phyloP scores from a whole-genome alignment of 92 coral and sea anemone species.

The Diadumene lineata region DNA sequence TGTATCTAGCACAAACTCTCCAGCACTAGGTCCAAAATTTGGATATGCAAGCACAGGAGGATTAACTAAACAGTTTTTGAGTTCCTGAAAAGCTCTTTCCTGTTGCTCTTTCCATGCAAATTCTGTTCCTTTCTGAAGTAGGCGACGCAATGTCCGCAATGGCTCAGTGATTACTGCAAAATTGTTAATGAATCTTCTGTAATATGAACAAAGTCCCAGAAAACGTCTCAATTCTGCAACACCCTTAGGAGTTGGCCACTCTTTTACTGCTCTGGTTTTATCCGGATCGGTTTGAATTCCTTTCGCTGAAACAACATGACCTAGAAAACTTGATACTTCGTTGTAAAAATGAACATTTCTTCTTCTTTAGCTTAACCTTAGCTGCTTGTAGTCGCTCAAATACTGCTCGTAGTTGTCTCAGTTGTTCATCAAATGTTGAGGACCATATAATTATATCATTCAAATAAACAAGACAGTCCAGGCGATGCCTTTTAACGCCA shows the following conservation, averaged over 20 bases:
- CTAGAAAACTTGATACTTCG: constrained; percentile 35
- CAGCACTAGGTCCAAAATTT: no score
- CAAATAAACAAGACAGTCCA: constrained; percentile 43
- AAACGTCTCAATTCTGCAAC: constrained; percentile 51
- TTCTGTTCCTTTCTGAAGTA: no score
- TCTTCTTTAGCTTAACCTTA: constrained; percentile 51
- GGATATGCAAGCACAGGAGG: no score
- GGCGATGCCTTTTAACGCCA: constrained; percentile 31
- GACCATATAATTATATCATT: constrained; percentile 51
- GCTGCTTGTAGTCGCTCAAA: constrained; percentile 52
- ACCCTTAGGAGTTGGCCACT: constrained; percentile 51
- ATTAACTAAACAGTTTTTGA: no score
- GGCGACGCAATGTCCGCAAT: no score
- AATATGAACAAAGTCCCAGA: constrained; percentile 56
- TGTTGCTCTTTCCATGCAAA: no score
- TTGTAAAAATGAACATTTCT: constrained; percentile 53
- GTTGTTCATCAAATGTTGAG: constrained; percentile 39
- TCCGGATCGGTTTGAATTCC: constrained; percentile 58
- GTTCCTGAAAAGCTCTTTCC: no score
- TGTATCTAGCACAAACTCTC: no score
- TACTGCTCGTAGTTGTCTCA: constrained; percentile 31
- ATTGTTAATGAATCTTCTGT: constrained; percentile 37
- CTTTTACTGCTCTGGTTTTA: constrained; percentile 34
- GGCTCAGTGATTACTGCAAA: no score
- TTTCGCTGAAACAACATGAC: constrained; percentile 53